Evolutionary conservation across 2,113 vertebrate species (phyloP), one percentile per base, ranked within the genome.

Genomic region (Gallinago jamesoni): DNA sequence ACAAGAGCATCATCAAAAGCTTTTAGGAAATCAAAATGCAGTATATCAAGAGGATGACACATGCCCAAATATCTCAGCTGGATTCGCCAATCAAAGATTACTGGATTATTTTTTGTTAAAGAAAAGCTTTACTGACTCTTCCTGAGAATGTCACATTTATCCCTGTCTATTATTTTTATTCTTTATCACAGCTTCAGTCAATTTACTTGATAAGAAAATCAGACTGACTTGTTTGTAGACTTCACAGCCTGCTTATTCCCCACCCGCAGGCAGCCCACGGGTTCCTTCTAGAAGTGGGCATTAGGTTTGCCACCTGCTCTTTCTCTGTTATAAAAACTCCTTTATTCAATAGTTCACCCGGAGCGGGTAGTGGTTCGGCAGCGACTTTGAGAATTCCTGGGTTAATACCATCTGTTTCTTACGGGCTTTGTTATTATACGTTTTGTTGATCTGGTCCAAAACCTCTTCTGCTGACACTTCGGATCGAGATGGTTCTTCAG

Each of bases 401-500:
- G 43, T 91, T 89, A 89, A 81, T 84, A 77, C 89, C 80, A 70
- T 77, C 87, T 96, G 77, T 67, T 91, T 89, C 47, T 66, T 47
- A 55, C 0, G 0, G 11, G 41, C 60, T n/a, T 77, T 94, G 31
- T 78, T 95, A 69, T 73, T 89, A 84, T 43, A 78, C 33, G 17
- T 70, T 70, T 89, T 84, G 84, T 64, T 84, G 87, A 94, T 84
- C 69, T 55, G 19, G 50, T 94, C 81, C 89, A 57, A 95, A 92
- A 24, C 39, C 50, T 64, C 39, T 76, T 90, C 60, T 90, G 89
- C 86, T 96, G 89, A 86, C 27, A 30, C 35, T 74, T 93, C 37
- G 39, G 17, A 94, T 93, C n/a, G 18, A 87, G 31, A 52, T 39
- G 75, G 43, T 52, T 84, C 79, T 48, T 63, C 4, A 3, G 60